Evolutionary conservation across 2,888 invertebrate species (phyloP).

Genomic region (Nebria brevicollis): DNA sequence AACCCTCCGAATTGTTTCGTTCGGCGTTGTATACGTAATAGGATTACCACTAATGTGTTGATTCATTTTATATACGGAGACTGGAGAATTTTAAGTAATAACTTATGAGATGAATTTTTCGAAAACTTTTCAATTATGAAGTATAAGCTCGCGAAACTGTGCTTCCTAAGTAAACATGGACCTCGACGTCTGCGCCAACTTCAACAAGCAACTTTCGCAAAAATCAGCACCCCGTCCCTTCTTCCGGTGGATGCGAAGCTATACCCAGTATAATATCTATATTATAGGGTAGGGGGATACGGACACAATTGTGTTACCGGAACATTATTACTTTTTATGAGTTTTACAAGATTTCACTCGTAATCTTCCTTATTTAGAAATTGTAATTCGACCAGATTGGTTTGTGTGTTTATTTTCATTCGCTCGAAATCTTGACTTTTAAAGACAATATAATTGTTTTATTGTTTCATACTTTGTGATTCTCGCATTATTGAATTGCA

Average conservation of each 20-base stretch:
- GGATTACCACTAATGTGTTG: slow-evolving; percentile 44
- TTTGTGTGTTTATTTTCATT: not conserved
- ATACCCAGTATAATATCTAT: not conserved
- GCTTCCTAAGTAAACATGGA: slow-evolving; percentile 10
- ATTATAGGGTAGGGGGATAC: not conserved
- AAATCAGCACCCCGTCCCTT: slow-evolving; percentile 5
- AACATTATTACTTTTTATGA: slow-evolving; percentile 1
- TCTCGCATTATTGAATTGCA: too few species aligned
- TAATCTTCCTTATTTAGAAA: not conserved
- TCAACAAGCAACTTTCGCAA: slow-evolving; percentile 23
- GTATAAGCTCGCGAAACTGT: slow-evolving; percentile 23
- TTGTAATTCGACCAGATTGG: not conserved
- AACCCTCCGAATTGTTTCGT: slow-evolving; percentile 5
- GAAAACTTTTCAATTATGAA: slow-evolving; percentile 44
- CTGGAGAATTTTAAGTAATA: slow-evolving; percentile 44
- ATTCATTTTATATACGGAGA: slow-evolving; percentile 30
- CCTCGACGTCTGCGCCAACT: slow-evolving; percentile 4
- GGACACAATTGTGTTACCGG: not conserved
- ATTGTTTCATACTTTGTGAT: too few species aligned
- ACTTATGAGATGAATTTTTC: slow-evolving; percentile 44
- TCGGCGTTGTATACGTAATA: slow-evolving; percentile 33
- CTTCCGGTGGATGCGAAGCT: not conserved
- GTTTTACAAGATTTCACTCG: not conserved
- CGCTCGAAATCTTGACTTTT: too few species aligned
- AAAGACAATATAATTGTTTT: too few species aligned